Evolutionary conservation across 2,888 invertebrate species (phyloP), one percentile per base, ranked within the genome.

Genomic region (Notodonta dromedarius): DNA sequence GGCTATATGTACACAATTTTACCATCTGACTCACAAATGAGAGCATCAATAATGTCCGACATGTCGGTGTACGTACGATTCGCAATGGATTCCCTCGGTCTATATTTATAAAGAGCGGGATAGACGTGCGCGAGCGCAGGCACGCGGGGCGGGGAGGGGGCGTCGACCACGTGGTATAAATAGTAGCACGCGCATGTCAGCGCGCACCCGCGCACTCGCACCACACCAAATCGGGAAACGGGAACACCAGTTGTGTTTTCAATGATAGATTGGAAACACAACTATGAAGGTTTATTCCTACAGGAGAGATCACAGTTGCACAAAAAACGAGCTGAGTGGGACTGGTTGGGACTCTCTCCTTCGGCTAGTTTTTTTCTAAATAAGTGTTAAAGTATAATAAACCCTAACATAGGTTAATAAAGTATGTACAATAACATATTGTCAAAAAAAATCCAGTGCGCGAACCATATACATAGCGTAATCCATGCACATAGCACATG

Each of bases 201-300:
- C 78, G 70, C 71, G 73, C 70, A 62, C 58, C 67, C 71, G 78
- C 83, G 80, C 80, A 80, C 80, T 77, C 86, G 83, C 78, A 78
- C 82, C 91, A 79, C 83, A 83, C 92, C 92, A 89, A 91, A 92
- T 92, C 73, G 89, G 92, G 92, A 89, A 83, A 86, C 86, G 88
- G 71, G 84, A 79, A 81, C 83, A 78, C 77, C 70, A 73, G 73
- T 72, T 63, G 76, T 65, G 62, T 51, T 66, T 56, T 61, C 64
- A 32, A 64, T 52, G 58, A 60, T 55, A 58, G 52, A 9, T 50
- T 11, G 12, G 6, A 51, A 24, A 51, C 14, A 51, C 14, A 24
- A 24, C 24, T 24, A n/a, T n/a, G n/a, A n/a, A n/a, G 24, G 24
- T 24, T 24, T 24, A 24, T 24, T 24, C 24, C 2, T 24, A 24